A percentile compares a stretch with the other conserved stretches of the same genome.
Evolutionary conservation across 2,888 invertebrate genomes (phyloP).

Genomic region (Aphidius colemani): DNA sequence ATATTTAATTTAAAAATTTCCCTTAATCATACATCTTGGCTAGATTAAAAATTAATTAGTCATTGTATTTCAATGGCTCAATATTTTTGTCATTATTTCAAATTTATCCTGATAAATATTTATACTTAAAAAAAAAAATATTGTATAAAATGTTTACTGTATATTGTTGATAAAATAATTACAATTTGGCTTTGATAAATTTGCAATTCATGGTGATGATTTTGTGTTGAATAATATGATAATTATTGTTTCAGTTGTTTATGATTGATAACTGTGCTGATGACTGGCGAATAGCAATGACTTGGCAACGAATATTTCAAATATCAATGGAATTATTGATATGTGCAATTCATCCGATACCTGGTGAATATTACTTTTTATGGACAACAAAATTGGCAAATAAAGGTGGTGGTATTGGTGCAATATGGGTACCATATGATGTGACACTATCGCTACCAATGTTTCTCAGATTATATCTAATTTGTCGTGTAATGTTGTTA

Average conservation of each 20-base stretch:
- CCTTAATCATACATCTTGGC: no score
- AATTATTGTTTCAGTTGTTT: conserved; percentile 77
- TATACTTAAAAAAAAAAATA: no score
- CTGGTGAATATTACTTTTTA: conserved; percentile 92
- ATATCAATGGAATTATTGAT: conserved; percentile 90
- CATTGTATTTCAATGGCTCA: no score
- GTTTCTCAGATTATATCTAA: conserved; percentile 99
- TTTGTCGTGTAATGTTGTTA: conserved; percentile 98
- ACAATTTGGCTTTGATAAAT: no score
- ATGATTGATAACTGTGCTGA: conserved; percentile 99
- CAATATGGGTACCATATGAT: conserved; percentile 86
- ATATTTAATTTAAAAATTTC: no score
- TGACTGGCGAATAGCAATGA: conserved; percentile 99
- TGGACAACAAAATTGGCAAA: conserved; percentile 97
- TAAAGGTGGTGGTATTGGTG: conserved; percentile 70
- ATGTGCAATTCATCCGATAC: conserved; percentile 97
- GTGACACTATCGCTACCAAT: conserved; percentile 97
- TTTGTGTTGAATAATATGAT: no score
- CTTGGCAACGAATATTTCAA: conserved; percentile 94
- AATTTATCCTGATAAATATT: no score
- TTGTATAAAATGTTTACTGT: no score
- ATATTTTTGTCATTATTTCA: no score
- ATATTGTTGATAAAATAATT: no score
- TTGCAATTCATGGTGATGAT: no score
- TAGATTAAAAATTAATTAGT: no score